phyloP scores from a whole-genome alignment of 2,888 invertebrate species.

The Petrophora chlorosata region DNA sequence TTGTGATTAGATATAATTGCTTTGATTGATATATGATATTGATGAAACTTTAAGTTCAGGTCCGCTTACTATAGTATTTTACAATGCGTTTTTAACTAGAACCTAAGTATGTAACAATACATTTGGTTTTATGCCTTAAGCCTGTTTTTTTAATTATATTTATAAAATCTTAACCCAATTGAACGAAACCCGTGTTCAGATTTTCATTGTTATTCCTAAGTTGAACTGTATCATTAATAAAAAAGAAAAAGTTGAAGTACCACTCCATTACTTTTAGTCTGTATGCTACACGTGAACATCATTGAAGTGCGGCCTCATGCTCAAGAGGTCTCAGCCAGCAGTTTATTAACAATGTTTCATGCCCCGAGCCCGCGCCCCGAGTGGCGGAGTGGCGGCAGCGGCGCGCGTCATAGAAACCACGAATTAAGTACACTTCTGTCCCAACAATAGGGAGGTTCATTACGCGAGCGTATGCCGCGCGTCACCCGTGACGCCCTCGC shows the following conservation, averaged over 20 bases:
- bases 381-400: constrained; percentile 48
- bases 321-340: constrained; percentile 43
- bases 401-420: constrained; percentile 54
- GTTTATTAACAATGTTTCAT: constrained; percentile 59
- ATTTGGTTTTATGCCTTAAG: too few species aligned
- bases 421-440: constrained; percentile 72
- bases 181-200: too few species aligned
- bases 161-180: too few species aligned
- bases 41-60: too few species aligned
- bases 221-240: neutral
- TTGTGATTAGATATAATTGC: too few species aligned
- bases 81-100: too few species aligned
- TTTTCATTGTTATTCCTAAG: too few species aligned
- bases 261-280: constrained; percentile 14
- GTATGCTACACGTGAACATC: constrained; percentile 9
- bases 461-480: constrained; percentile 75
- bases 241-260: neutral
- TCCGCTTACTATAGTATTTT: too few species aligned
- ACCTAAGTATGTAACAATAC: too few species aligned
- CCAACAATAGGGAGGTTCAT: constrained; percentile 78
- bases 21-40: too few species aligned
- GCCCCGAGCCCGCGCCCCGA: constrained; percentile 53
- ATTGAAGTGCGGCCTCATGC: constrained; percentile 30
- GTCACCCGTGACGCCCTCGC: constrained; percentile 75
- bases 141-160: too few species aligned